phyloP scores from a whole-genome alignment of 2,888 invertebrate species.

The Deilephila elpenor region DNA sequence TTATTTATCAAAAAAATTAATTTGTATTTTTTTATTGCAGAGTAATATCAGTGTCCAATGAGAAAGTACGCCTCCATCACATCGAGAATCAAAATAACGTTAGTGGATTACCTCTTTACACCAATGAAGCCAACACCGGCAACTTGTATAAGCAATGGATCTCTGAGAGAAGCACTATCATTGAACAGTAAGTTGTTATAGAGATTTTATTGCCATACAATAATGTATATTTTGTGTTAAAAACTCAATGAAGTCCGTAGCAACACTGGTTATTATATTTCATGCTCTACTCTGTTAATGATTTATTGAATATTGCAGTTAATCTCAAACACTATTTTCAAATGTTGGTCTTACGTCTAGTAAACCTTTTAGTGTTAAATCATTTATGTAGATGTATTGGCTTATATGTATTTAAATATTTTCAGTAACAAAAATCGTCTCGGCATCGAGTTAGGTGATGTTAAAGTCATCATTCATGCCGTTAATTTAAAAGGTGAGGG shows the following conservation, averaged over 20 bases:
- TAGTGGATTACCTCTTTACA: constrained; percentile 62
- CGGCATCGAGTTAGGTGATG: constrained; percentile 91
- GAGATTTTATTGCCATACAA: background rate
- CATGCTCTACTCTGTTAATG: too few species aligned
- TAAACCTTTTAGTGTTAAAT: too few species aligned
- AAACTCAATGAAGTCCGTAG: too few species aligned
- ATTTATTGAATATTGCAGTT: too few species aligned
- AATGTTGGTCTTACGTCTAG: too few species aligned
- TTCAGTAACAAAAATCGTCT: constrained; percentile 88
- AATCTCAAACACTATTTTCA: too few species aligned
- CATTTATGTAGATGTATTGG: too few species aligned
- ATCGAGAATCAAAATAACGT: constrained; percentile 66
- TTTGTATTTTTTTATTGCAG: constrained; percentile 59
- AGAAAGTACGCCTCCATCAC: constrained; percentile 74
- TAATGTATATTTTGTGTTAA: too few species aligned
- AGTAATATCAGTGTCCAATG: constrained; percentile 87
- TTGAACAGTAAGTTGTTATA: constrained; percentile 81
- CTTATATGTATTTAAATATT: constrained; percentile 43
- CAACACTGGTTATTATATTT: too few species aligned
- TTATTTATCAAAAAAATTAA: background rate
- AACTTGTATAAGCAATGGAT: constrained; percentile 78
- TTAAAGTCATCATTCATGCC: constrained; percentile 88
- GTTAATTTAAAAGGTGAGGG: constrained; percentile 87
- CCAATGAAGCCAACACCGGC: constrained; percentile 74
- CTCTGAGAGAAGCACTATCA: constrained; percentile 78